Evolutionary conservation across 1,140 invertebrate genomes (phyloP), one percentile per base, ranked within the genome.

Genomic region (Drosophila erecta): DNA sequence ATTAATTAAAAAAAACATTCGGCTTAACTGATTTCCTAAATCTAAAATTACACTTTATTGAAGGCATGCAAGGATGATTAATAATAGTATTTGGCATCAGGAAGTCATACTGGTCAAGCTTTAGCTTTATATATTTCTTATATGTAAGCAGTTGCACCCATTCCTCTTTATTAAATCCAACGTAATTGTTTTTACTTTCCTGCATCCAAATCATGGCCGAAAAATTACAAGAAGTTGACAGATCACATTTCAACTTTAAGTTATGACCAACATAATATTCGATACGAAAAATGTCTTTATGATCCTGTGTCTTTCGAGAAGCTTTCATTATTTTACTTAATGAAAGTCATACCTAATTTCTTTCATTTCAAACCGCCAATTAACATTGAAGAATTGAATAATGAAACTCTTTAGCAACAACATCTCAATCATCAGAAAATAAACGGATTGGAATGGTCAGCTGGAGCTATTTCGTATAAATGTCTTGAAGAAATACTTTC

Each of bases 221-320:
- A 44, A 12, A 44, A 15, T 22, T 44, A 22, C 11, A 8, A 11
- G 43, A 20, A 22, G 17, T 44, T 10, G 41, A 44, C n/a, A 15
- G 2, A 35, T 8, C 24, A 49, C 46, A 49, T 49, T 53, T 53
- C 4, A 53, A 20, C n/a, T 20, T 53, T 12, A 53, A 14, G 22
- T 53, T 53, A 53, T 53, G 17, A 4, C 37, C 12, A 6, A 53
- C 17, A 38, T 38, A 53, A 14, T 24, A 38, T 22, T 37, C 50
- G 50, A 53, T 14, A 1, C 35, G 20, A 17, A 53, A 38, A 53
- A 53, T 53, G 11, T 24, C 50, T 10, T 53, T 12, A 22, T 53
- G 35, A 2, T 38, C 33, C 30, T 51, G 11, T 5, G 4, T 40
- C 14, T 40, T 40, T 40, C 38, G 38, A 6, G 14, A 40, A 15